Conservation (phyloP, 2,113 vertebrate species). For the Archilochus colubris region DNA sequence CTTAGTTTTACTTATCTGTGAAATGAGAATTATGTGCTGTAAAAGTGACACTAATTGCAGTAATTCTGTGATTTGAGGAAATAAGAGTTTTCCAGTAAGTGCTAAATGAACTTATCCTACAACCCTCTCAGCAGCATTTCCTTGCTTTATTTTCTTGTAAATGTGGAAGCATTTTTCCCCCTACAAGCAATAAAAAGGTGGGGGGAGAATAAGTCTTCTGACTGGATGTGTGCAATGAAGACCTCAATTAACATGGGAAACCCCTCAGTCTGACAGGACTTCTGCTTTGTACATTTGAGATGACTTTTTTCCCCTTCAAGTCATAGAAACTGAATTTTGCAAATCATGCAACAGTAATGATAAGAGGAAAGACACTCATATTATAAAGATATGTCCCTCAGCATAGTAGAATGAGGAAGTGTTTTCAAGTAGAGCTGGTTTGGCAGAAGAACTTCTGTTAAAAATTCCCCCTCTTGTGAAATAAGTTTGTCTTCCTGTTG, state of each 20-base stretch:
- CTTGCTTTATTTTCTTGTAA: background rate
- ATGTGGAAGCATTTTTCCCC: background rate
- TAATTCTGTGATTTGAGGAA: background rate
- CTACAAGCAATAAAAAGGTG: background rate
- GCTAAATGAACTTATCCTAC: background rate
- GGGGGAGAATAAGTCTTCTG: background rate
- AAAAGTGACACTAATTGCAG: background rate
- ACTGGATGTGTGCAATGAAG: background rate
- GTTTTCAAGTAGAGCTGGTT: background rate
- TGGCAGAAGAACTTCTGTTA: background rate
- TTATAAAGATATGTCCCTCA: background rate
- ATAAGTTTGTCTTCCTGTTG: background rate
- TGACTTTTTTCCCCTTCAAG: background rate
- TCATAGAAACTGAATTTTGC: background rate
- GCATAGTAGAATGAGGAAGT: conserved; percentile 32
- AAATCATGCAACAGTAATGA: background rate
- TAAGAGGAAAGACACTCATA: background rate
- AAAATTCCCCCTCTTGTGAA: conserved; percentile 29
- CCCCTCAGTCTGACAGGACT: background rate
- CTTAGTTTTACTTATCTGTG: background rate
- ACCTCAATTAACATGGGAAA: background rate
- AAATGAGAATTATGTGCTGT: background rate
- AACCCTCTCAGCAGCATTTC: background rate
- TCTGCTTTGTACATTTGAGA: background rate
- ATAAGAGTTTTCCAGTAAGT: background rate